Percentiles rank a stretch among this genome's conserved stretches.
Evolutionary conservation across 2,797 vertebrate species (phyloP).

Genomic region (Dendrocincla fuliginosa): DNA sequence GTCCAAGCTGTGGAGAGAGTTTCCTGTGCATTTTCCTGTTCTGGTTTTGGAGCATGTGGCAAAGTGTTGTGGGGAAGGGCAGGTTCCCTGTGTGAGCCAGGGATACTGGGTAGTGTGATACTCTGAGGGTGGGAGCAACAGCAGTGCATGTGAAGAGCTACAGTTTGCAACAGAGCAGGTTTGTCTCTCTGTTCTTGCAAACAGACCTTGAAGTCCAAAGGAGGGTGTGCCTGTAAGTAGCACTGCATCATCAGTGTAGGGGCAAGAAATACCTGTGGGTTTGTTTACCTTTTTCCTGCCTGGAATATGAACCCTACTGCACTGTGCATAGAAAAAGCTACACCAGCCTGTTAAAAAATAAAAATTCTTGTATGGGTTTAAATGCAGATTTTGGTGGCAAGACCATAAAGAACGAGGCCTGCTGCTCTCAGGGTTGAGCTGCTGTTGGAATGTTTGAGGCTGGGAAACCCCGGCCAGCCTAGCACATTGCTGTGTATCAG

Average conservation of each 20-base stretch:
- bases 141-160: too few relatives aligned
- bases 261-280: not conserved
- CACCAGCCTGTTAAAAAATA: not conserved
- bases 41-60: not conserved
- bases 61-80: not conserved
- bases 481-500: slow-evolving; percentile 9
- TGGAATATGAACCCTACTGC: not conserved
- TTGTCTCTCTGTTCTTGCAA: not conserved
- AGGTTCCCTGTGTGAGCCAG: not conserved
- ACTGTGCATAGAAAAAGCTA: not conserved
- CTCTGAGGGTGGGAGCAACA: not conserved
- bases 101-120: not conserved
- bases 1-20: not conserved
- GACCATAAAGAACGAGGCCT: not conserved
- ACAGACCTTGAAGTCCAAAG: not conserved
- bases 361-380: not conserved
- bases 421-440: not conserved
- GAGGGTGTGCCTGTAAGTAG: not conserved
- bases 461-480: slow-evolving; percentile 3
- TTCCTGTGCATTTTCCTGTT: not conserved
- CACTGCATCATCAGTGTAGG: not conserved
- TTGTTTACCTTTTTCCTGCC: not conserved
- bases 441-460: not conserved
- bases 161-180: not conserved
- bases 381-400: not conserved